These are phyloP conservation scores for Chrysolina oricalcia DNA, from an alignment of 2,888 invertebrate genomes.

Conservation along the genomic window DNA sequence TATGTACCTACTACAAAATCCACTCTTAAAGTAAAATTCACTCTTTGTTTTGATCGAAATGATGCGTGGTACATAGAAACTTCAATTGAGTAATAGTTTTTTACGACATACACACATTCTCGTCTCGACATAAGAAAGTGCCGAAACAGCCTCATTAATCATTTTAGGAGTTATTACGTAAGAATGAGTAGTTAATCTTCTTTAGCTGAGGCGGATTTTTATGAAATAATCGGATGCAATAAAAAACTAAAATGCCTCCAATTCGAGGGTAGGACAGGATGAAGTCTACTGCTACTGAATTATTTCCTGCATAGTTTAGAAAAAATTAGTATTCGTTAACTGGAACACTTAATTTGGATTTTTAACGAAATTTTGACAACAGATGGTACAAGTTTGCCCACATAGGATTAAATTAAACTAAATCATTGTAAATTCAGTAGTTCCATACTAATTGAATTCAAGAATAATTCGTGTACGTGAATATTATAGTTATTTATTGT, in stretches of 20 bases:
- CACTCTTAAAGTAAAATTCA: not conserved
- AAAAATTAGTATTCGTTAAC: not conserved
- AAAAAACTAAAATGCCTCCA: slow-evolving; percentile 11
- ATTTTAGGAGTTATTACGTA: slow-evolving; percentile 29
- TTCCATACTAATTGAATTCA: no score
- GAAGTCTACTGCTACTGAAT: not conserved
- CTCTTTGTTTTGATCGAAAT: not conserved
- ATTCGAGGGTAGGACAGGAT: slow-evolving; percentile 12
- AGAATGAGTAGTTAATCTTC: slow-evolving; percentile 27
- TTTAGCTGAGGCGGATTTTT: slow-evolving; percentile 25
- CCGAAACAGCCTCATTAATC: slow-evolving; percentile 30
- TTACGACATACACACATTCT: slow-evolving; percentile 20
- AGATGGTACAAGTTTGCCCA: not conserved
- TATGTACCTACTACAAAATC: not conserved
- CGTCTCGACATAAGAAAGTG: slow-evolving; percentile 10
- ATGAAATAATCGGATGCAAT: slow-evolving; percentile 20
- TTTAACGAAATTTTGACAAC: not conserved
- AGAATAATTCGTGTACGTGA: no score
- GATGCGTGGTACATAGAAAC: not conserved
- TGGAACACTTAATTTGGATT: not conserved
- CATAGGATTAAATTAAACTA: no score
- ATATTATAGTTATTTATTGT: no score
- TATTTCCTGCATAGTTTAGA: slow-evolving; percentile 3
- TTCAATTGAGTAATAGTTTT: slow-evolving; percentile 18
- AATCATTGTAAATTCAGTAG: no score